These are phyloP conservation scores for Drosophila conformis DNA, from an alignment of 2,888 invertebrate genomes.

Conservation along the genomic window DNA sequence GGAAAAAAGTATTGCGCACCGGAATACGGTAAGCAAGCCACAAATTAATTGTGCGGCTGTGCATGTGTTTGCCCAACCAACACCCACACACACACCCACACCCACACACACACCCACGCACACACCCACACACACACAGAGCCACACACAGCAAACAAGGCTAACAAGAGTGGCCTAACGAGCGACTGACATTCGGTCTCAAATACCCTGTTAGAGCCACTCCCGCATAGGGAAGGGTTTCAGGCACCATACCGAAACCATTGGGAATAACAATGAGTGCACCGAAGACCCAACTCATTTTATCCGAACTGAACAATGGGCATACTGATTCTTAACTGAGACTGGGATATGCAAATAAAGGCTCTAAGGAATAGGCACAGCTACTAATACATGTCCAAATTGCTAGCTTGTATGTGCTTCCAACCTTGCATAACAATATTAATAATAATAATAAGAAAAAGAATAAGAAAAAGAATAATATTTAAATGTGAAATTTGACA, in stretches of 20 bases:
- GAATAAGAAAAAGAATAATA: background rate
- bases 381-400: background rate
- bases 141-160: conserved; percentile 18
- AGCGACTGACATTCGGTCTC: conserved; percentile 27
- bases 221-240: background rate
- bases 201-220: conserved; percentile 7
- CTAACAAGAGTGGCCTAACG: conserved; percentile 25
- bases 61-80: conserved; percentile 44
- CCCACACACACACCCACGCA: background rate
- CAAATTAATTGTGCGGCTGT: conserved; percentile 70
- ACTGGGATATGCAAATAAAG: background rate
- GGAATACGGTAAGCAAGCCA: conserved; percentile 46
- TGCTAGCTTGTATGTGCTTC: no score
- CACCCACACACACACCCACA: conserved; percentile 9
- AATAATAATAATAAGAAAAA: background rate
- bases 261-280: conserved; percentile 10
- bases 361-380: background rate
- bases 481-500: background rate
- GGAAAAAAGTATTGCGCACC: conserved; percentile 28
- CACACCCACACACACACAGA: conserved; percentile 7
- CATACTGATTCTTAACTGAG: background rate
- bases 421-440: background rate
- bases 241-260: conserved; percentile 6
- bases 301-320: background rate
- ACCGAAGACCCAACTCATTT: background rate